Conservation (phyloP, 2,888 invertebrate species). For the Phyllotreta striolata region DNA sequence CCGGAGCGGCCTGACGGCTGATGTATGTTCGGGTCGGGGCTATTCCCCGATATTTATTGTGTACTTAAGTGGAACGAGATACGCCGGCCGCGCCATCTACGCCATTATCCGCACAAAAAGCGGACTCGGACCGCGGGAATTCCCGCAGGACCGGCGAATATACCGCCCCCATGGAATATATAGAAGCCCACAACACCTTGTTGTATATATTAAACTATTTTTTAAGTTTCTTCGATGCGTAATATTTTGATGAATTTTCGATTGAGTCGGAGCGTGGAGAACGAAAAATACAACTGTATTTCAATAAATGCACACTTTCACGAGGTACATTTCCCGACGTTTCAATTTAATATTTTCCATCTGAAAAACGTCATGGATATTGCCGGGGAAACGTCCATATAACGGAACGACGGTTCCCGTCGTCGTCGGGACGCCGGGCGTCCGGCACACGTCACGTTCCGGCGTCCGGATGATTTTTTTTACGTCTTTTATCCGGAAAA, state of each 20-base stretch:
- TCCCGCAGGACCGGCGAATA: too few species aligned
- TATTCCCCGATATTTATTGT: constrained; percentile 61
- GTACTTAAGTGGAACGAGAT: constrained; percentile 61
- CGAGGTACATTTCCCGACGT: constrained; percentile 25
- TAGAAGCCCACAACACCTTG: too few species aligned
- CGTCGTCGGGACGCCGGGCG: constrained; percentile 38
- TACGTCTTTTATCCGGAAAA: too few species aligned
- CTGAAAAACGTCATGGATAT: constrained; percentile 46
- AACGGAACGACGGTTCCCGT: constrained; percentile 31
- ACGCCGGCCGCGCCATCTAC: constrained; percentile 44
- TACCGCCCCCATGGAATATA: too few species aligned
- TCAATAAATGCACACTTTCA: constrained; percentile 28
- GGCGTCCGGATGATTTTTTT: constrained; percentile 40
- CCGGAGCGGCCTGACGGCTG: constrained; percentile 53
- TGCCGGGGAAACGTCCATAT: constrained; percentile 34
- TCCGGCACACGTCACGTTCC: constrained; percentile 56
- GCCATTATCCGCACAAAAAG: constrained; percentile 54
- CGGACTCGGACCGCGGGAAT: constrained; percentile 26
- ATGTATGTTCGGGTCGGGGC: constrained; percentile 58
- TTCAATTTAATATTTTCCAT: constrained; percentile 34
- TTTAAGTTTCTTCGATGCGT: too few species aligned
- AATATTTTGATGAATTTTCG: too few species aligned
- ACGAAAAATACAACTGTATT: constrained; percentile 23
- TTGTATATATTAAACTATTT: too few species aligned
- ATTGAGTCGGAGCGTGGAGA: too few species aligned